These are phyloP conservation scores for Sussaba pulchella DNA, from an alignment of 2,888 invertebrate species.

Conservation along the genomic window DNA sequence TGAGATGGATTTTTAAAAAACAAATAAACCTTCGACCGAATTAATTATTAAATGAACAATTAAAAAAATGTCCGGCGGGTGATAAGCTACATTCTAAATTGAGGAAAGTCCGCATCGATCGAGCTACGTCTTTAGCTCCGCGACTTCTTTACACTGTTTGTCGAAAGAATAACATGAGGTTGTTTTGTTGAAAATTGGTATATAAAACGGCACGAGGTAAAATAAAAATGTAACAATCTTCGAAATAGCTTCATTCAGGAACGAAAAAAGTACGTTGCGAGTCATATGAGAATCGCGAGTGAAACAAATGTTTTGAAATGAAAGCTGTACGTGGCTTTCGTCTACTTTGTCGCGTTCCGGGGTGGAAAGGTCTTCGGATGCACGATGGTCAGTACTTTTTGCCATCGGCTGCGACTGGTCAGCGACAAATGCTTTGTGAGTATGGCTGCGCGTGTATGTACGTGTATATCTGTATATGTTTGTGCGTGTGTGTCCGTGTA, in stretches of 20 bases:
- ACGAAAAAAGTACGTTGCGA: background rate
- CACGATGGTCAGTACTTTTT: slow-evolving; percentile 47
- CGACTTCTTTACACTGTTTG: slow-evolving; percentile 44
- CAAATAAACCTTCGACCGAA: slow-evolving; percentile 17
- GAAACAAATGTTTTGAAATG: background rate
- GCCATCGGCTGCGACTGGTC: slow-evolving; percentile 20
- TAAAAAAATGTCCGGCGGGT: background rate
- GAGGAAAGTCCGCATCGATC: slow-evolving; percentile 55
- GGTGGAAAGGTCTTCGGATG: slow-evolving; percentile 37
- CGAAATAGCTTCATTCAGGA: background rate
- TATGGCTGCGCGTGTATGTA: slow-evolving; percentile 4
- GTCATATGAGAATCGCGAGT: background rate
- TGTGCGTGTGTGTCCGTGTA: slow-evolving; percentile 23
- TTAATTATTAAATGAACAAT: too few relatives aligned
- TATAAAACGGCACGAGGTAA: background rate
- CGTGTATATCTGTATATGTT: background rate
- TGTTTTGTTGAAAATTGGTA: slow-evolving; percentile 45
- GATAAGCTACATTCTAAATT: slow-evolving; percentile 47
- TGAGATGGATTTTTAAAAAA: too few relatives aligned
- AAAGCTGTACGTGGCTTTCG: slow-evolving; percentile 11
- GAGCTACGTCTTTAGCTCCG: background rate
- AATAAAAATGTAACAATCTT: background rate
- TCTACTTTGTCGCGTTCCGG: slow-evolving; percentile 4
- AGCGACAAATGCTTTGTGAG: slow-evolving; percentile 34
- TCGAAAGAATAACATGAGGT: slow-evolving; percentile 8